Evolutionary conservation across 2,113 vertebrate species (phyloP).

Genomic region (Atractosteus spatula): DNA sequence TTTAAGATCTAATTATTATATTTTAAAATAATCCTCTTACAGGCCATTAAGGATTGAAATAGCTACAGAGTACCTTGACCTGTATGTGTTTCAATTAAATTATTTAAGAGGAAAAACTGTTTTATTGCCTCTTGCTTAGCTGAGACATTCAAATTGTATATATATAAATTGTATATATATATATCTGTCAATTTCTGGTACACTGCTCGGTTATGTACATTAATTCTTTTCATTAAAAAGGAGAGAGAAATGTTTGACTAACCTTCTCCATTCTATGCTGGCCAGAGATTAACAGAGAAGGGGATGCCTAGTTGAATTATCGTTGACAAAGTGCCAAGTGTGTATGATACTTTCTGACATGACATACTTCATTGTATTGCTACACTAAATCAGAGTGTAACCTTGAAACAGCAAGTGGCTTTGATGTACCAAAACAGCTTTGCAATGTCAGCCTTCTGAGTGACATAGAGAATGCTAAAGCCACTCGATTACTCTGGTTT

Average conservation of each 20-base stretch:
- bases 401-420: conserved; percentile 33
- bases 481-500: conserved; percentile 22
- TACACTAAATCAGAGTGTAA: conserved; percentile 34
- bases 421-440: conserved; percentile 29
- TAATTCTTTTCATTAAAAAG: not conserved
- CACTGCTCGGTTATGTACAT: not conserved
- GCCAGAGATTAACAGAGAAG: not conserved
- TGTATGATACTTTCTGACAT: conserved; percentile 1
- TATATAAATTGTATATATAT: too few relatives aligned
- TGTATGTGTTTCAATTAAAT: not conserved
- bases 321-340: not conserved
- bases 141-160: not conserved
- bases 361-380: conserved; percentile 15
- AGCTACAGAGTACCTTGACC: not conserved
- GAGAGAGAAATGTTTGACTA: not conserved
- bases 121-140: not conserved
- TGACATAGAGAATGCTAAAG: not conserved
- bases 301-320: conserved; percentile 30
- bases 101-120: not conserved
- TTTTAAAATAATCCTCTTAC: not conserved
- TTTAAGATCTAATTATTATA: not conserved
- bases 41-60: not conserved
- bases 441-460: conserved; percentile 29
- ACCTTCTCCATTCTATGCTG: not conserved
- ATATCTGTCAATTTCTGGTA: not conserved